Conservation (phyloP, 2,888 invertebrate species). For the Leptinotarsa juncta region DNA sequence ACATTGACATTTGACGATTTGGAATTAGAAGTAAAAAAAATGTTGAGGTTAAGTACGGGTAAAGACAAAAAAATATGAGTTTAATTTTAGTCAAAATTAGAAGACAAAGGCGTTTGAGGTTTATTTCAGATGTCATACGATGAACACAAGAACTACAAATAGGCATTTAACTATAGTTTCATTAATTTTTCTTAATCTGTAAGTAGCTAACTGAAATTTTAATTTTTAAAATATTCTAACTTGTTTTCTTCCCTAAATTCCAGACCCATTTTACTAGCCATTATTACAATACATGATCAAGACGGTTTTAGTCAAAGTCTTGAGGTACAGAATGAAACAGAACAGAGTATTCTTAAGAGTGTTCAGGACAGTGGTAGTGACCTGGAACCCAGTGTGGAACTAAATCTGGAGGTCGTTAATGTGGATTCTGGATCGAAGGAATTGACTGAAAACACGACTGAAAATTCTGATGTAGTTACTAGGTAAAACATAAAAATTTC, state of each 20-base stretch:
- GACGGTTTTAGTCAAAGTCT: constrained; percentile 21
- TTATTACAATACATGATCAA: constrained; percentile 30
- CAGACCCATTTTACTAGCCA: constrained; percentile 24
- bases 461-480: constrained; percentile 42
- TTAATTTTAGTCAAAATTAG: constrained; percentile 33
- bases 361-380: constrained; percentile 24
- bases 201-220: constrained; percentile 15
- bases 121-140: constrained; percentile 32
- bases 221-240: background rate
- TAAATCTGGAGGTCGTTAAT: constrained; percentile 40
- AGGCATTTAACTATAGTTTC: constrained; percentile 28
- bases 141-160: constrained; percentile 32
- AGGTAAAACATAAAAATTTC: background rate
- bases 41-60: constrained; percentile 37
- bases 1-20: background rate
- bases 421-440: constrained; percentile 38
- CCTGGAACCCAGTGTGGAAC: constrained; percentile 48
- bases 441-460: constrained; percentile 38
- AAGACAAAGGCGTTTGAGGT: constrained; percentile 30
- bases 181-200: constrained; percentile 29
- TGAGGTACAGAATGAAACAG: constrained; percentile 29
- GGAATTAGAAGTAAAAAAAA: background rate
- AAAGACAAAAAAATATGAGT: constrained; percentile 39
- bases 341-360: constrained; percentile 15
- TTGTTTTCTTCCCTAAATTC: constrained; percentile 13